Base-by-base conservation (phyloP, 2,113 vertebrate genomes). In the Hippoglossus stenolepis region DNA sequence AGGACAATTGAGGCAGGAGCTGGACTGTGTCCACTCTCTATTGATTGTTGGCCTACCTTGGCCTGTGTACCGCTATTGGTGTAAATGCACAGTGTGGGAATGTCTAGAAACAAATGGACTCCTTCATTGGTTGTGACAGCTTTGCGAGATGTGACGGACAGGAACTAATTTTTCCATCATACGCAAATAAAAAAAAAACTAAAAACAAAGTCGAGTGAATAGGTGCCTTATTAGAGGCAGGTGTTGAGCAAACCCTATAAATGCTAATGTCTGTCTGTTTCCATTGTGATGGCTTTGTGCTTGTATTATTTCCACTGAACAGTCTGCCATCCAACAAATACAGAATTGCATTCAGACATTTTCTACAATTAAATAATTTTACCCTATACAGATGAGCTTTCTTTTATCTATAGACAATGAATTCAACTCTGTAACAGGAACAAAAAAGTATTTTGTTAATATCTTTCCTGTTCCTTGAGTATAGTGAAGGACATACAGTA, bases 81-180 rank as follows among this genome's bases (percentile, higher is more conserved):
- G 86, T 88, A 79, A 88, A 90, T 73, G 84, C 78, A 73, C 40
- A 68, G 80, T 57, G 74, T 77, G 80, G 87, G 80, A 92, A 91
- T 86, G 88, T 93, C 89, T 73, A 88, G 88, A 93, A 94, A 94
- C 92, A 91, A 96, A 95, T 88, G 89, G 92, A 83, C 53, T 92
- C 82, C 83, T 85, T 93, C 90, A 94, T 94, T 90, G 94, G 93
- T 95, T 96, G 88, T 96, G 96, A 96, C 96, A 97, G 93, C 87
- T 93, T 84, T 75, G 92, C 78, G 85, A 93, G 87, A 88, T 95
- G 94, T 97, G 96, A 97, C 79, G 88, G 96, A 94, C 94, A 95
- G 92, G 89, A 94, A 92, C 92, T 92, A 93, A 93, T 94, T 94
- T 94, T 92, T 82, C 88, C 89, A 94, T 95, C 92, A 93, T 91